A percentile compares a stretch with the other conserved stretches of the same genome.
Conservation (phyloP, 1,140 invertebrate genomes). For the Formica selysi region DNA sequence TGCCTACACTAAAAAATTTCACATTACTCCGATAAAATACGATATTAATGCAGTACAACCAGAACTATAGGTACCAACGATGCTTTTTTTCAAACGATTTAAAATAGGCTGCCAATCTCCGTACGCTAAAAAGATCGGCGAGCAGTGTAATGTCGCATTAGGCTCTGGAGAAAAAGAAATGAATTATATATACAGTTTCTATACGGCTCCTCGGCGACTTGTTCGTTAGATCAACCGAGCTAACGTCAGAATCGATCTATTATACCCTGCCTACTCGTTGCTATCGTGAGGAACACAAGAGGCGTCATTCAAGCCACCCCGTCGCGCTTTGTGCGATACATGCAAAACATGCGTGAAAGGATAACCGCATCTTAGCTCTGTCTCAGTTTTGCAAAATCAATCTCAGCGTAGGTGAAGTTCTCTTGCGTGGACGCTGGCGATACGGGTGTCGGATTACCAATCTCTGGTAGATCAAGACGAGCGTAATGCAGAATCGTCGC, state of each 20-base stretch:
- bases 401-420: constrained; percentile 90
- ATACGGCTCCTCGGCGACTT: constrained; percentile 17
- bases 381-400: constrained; percentile 89
- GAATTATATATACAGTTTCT: constrained; percentile 63
- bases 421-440: constrained; percentile 84
- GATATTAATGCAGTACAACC: constrained; percentile 58
- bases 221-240: constrained; percentile 40
- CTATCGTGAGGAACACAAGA: constrained; percentile 36
- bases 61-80: constrained; percentile 64
- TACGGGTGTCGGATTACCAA: constrained; percentile 79
- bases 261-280: constrained; percentile 54
- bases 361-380: constrained; percentile 78
- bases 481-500: constrained; percentile 88
- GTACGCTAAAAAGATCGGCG: constrained; percentile 46
- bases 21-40: constrained; percentile 55
- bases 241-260: constrained; percentile 70
- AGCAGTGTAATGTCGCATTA: constrained; percentile 27
- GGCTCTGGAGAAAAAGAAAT: constrained; percentile 49
- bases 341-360: background rate
- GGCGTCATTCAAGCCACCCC: constrained; percentile 48
- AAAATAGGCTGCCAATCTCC: constrained; percentile 42
- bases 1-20: constrained; percentile 29
- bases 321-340: constrained; percentile 2
- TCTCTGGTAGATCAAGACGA: constrained; percentile 88
- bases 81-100: constrained; percentile 43